phyloP scores from a whole-genome alignment of 2,113 vertebrate species.

The sheep (Ovis aries) region ARS-UI_Ramb_v3.0 NC_056080.1:81566001-81566500 shows the following conservation, averaged over 20 bases:
- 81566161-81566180: neutral
- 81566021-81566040: neutral
- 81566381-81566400: neutral
- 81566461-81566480: neutral
- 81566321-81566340: neutral
- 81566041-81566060: neutral
- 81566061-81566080: neutral
- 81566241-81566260: neutral
- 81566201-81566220: neutral
- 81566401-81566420: neutral
- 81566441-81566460: neutral
- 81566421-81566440: neutral
- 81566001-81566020: neutral
- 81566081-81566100: neutral
- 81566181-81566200: neutral
- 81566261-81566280: neutral
- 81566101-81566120: neutral
- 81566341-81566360: neutral
- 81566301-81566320: neutral
- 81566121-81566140: neutral
- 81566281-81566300: neutral
- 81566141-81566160: neutral
- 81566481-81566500: neutral
- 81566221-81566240: neutral
- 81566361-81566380: neutral